These are phyloP conservation scores for Apamea epomidion DNA, from an alignment of 2,888 invertebrate species.

Conservation along the genomic window DNA sequence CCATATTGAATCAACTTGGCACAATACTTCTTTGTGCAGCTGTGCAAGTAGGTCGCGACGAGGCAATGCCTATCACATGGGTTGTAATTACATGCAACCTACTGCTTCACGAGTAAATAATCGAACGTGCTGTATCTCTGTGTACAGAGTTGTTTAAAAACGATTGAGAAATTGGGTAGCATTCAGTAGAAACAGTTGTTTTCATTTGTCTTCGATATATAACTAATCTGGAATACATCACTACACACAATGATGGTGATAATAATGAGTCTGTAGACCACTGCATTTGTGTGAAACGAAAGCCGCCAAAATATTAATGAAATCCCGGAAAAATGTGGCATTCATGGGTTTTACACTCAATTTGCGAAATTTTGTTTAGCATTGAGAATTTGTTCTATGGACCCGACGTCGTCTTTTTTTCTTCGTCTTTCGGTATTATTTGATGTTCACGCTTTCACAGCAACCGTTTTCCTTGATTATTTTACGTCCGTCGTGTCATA, in stretches of 20 bases:
- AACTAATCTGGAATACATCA: background rate
- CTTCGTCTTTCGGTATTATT: background rate
- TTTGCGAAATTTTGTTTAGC: background rate
- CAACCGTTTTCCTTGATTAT: constrained; percentile 18
- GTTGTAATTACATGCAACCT: constrained; percentile 49
- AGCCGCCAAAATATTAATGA: background rate
- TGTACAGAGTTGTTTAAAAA: constrained; percentile 21
- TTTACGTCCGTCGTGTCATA: constrained; percentile 7
- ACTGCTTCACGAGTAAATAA: constrained; percentile 24
- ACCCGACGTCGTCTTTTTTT: background rate
- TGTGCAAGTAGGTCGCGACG: constrained; percentile 55
- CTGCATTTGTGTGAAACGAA: background rate
- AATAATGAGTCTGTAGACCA: background rate
- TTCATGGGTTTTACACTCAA: background rate
- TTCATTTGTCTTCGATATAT: constrained; percentile 12
- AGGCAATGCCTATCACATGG: constrained; percentile 43
- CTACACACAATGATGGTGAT: background rate
- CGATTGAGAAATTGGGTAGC: constrained; percentile 28
- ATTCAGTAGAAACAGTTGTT: background rate
- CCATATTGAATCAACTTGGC: constrained; percentile 43
- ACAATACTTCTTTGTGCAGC: constrained; percentile 54
- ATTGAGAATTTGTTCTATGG: constrained; percentile 1
- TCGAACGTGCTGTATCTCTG: constrained; percentile 53
- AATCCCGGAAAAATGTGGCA: background rate
- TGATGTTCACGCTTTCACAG: background rate